Base-by-base conservation (phyloP, 2,888 invertebrate species). In the Spilosoma lubricipeda region DNA sequence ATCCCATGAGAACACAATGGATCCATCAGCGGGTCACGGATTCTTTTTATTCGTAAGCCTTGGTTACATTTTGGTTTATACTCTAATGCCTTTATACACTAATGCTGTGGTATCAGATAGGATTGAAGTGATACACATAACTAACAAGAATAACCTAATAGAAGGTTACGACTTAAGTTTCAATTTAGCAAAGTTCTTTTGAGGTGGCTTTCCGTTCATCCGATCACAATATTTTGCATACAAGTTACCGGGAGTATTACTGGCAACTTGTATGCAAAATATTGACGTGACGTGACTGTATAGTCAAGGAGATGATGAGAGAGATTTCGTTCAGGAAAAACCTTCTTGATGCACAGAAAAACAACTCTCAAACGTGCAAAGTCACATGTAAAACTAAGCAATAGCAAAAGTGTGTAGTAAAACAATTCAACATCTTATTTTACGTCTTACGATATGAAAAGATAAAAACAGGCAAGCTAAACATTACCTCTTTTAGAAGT, bases 1-100 rank as follows among this genome's bases (percentile, higher is more conserved):
- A 95, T 93, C 94, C 93, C 90, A 85, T 88, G 89, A 87, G 91
- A 93, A 93, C 89, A 95, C 93, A 92, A 91, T 88, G 80, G 86
- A 88, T 84, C 88, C 89, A 82, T 80, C 85, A 79, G 81, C 88
- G 92, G 91, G 88, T 91, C 92, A 90, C 82, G 83, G 87, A 90
- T 90, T 92, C 92, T 90, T 94, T 70, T 92, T 94, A 91, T 93
- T 87, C 84, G 27, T 81, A 73, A 86, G 80, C 89, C 89, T 90
- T 91, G 90, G 90, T 92, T 90, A 93, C 90, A 91, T 87, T 90
- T 87, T 85, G 82, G 87, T 86, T 86, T 79, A 76, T 68, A 80
- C 72, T 74, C 75, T 75, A 76, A 82, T 81, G 72, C 73, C 59
- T 66, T 74, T 82, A 79, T 72, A 76, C 73, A 72, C 70, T 81